Base-by-base conservation (phyloP, 2,888 invertebrate genomes). In the Carcina quercana region DNA sequence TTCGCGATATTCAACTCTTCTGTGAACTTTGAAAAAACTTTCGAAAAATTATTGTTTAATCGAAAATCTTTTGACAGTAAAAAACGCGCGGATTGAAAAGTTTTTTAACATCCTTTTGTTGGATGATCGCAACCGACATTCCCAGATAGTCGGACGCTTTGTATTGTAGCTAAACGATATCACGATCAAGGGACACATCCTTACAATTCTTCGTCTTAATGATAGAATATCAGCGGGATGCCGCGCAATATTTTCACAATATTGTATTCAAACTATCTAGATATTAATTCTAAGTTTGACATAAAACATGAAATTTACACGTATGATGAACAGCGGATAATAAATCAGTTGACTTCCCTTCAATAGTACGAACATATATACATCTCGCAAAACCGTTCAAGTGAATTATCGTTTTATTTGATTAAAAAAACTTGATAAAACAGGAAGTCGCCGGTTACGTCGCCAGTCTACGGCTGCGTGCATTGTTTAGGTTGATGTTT, bases 81-180 rank as follows among this genome's bases (percentile, higher is more conserved):
- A 80, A 82, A 79, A 64, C 52, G 45, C 38, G 43, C 43, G 59
- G 68, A 65, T 71, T 60, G 52, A 60, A 67, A 50, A 67, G 58
- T 75, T 78, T 82, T 80, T 82, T 71, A 69, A 60, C 65, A 66
- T 74, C 70, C 72, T 64, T 74, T 82, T 82, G 76, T 80, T 52
- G 59, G 45, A 43, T 43, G 59, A 44, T 70, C 70, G 71, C 76
- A 82, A 80, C 82, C 72, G 79, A 80, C 76, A 74, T 83, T 83
- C 83, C 72, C 82, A 82, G 79, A 74, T 80, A 67, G 69, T 55
- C 10, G 50, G 55, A 50, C 50, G 69, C 59, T 68, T 82, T 80
- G 74, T 82, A 60, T 64, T 46, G 44, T 50, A 55, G 57, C 71
- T 73, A 73, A 76, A 73, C 66, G 75, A 72, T 72, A 65, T 67